phyloP scores from a whole-genome alignment of 2,113 vertebrate genomes.

The Acinonyx jubatus region DNA sequence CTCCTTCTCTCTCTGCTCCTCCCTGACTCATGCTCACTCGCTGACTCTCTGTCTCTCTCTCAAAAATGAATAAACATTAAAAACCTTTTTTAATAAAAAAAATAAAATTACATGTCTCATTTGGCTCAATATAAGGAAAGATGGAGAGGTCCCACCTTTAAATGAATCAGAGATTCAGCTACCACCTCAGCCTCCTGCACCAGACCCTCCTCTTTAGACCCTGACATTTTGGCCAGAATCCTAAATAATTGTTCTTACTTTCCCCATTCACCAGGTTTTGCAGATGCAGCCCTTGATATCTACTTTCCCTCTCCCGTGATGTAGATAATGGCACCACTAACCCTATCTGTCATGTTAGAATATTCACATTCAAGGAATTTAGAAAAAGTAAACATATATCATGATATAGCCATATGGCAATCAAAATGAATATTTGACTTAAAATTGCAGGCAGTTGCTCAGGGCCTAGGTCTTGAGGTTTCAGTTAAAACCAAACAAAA shows the following conservation, averaged over 20 bases:
- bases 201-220: background rate
- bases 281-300: background rate
- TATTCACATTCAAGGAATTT: background rate
- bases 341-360: background rate
- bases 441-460: background rate
- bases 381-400: slow-evolving; percentile 41
- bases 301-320: background rate
- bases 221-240: background rate
- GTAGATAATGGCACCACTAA: background rate
- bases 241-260: background rate
- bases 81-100: background rate
- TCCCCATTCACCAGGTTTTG: background rate
- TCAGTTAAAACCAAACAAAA: slow-evolving; percentile 47
- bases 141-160: background rate
- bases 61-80: too few relatives aligned
- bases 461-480: background rate
- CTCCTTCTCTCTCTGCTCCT: too few relatives aligned
- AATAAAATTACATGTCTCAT: background rate
- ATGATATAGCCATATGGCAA: slow-evolving; percentile 31
- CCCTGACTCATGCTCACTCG: too few relatives aligned
- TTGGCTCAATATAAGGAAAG: background rate
- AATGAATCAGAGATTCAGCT: background rate
- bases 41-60: too few relatives aligned
- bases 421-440: slow-evolving; percentile 57
- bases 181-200: background rate